These are phyloP conservation scores for Trichechus manatus DNA, from an alignment of 2,113 vertebrate genomes.

Conservation along the genomic window DNA sequence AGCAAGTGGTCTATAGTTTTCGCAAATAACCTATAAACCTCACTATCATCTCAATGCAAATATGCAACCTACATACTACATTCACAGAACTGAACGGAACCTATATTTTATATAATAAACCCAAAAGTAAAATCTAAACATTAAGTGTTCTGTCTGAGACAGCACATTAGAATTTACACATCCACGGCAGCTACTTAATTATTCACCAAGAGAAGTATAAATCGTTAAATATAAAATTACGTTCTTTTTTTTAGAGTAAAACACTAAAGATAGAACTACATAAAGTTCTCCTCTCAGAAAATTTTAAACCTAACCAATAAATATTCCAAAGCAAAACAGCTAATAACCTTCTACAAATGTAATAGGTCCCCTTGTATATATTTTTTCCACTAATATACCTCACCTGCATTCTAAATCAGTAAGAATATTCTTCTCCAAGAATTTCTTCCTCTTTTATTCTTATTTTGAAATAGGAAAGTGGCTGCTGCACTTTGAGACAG, in stretches of 20 bases:
- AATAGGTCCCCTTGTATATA: not conserved
- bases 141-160: not conserved
- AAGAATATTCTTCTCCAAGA: constrained; percentile 12
- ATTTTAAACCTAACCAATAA: constrained; percentile 18
- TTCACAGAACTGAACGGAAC: constrained; percentile 11
- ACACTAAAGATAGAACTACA: not conserved
- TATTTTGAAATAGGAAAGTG: constrained; percentile 2
- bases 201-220: not conserved
- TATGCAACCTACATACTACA: not conserved
- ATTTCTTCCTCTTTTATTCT: constrained; percentile 24
- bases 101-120: not conserved
- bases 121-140: not conserved
- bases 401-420: not conserved
- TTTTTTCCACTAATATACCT: not conserved
- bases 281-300: not conserved
- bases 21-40: constrained; percentile 25
- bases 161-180: not conserved
- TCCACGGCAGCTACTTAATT: not conserved
- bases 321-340: constrained; percentile 19
- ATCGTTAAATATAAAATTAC: not conserved
- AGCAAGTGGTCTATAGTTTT: not conserved
- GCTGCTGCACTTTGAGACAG: not conserved
- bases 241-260: not conserved
- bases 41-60: not conserved
- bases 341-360: not conserved